These are phyloP conservation scores for Brachymystax lenok DNA, from an alignment of 2,797 vertebrate genomes.

Conservation along the genomic window DNA sequence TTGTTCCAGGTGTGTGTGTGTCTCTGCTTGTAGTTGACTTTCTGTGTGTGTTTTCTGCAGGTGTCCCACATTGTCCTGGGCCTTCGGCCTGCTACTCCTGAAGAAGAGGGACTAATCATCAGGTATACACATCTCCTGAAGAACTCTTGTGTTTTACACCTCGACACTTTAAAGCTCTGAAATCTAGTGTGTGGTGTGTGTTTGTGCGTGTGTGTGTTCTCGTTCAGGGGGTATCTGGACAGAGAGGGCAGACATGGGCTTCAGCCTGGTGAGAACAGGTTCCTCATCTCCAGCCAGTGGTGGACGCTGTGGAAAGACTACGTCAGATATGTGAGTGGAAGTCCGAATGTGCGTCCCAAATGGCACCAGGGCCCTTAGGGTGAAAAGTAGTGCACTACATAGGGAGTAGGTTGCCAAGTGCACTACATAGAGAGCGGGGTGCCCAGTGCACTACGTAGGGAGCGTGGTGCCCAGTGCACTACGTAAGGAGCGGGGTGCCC, in stretches of 20 bases:
- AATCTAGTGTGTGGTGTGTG: background rate
- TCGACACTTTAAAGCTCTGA: background rate
- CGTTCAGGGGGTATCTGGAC: conserved; percentile 91
- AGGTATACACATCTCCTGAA: conserved; percentile 70
- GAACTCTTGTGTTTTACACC: background rate
- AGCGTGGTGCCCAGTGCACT: too few relatives aligned
- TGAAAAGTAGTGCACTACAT: too few relatives aligned
- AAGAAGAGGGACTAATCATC: conserved; percentile 98
- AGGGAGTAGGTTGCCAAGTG: too few relatives aligned
- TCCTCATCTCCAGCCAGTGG: conserved; percentile 97
- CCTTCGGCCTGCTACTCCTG: conserved; percentile 91
- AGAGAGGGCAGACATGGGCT: conserved; percentile 95
- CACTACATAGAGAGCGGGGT: too few relatives aligned
- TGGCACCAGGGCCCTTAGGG: too few relatives aligned
- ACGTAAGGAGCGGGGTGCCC: too few relatives aligned
- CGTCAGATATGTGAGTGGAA: conserved; percentile 94
- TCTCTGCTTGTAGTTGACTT: background rate
- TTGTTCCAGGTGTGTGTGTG: background rate
- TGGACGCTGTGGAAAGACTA: conserved; percentile 99
- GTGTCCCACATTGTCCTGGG: conserved; percentile 98
- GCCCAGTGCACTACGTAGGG: too few relatives aligned
- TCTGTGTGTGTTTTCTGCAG: conserved; percentile 60
- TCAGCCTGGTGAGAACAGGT: conserved; percentile 95
- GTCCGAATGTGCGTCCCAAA: background rate
- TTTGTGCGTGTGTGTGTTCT: conserved; percentile 12